These are phyloP conservation scores for Porites divaricata DNA, from an alignment of 92 coral and sea anemone genomes.

Conservation along the genomic window DNA sequence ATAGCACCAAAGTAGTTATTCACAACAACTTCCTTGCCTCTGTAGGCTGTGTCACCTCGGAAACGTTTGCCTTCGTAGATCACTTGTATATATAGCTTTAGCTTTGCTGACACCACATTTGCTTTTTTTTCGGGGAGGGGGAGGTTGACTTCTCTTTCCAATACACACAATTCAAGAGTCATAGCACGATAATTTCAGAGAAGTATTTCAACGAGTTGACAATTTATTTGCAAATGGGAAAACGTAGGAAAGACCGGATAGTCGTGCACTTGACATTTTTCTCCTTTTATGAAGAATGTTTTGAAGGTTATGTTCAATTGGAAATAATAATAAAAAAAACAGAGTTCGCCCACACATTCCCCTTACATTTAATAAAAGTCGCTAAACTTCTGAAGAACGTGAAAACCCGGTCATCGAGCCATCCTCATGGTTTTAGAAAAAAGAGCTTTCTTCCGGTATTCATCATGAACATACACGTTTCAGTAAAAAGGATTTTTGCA, in stretches of 20 bases:
- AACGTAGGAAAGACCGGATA: neutral
- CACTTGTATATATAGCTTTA: constrained; percentile 38
- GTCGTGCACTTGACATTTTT: neutral
- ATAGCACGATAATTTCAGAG: neutral
- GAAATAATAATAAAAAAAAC: neutral
- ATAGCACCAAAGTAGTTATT: constrained; percentile 28
- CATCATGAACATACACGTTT: neutral
- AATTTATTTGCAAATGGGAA: neutral
- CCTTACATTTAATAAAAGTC: neutral
- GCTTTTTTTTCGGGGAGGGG: neutral
- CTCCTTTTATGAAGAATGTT: neutral
- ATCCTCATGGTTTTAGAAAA: neutral
- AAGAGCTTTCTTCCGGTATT: constrained; percentile 9
- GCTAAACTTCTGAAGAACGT: neutral
- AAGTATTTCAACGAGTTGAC: neutral
- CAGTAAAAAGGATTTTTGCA: neutral
- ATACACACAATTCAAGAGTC: neutral
- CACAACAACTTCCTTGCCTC: neutral
- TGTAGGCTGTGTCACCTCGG: constrained; percentile 25
- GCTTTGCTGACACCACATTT: neutral
- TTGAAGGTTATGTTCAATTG: constrained; percentile 24
- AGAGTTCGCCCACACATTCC: constrained; percentile 43
- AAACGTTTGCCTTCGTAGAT: constrained; percentile 39
- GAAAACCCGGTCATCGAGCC: neutral
- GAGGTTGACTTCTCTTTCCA: neutral